Conservation (phyloP, 2,888 invertebrate genomes). For the Rutpela maculata region DNA sequence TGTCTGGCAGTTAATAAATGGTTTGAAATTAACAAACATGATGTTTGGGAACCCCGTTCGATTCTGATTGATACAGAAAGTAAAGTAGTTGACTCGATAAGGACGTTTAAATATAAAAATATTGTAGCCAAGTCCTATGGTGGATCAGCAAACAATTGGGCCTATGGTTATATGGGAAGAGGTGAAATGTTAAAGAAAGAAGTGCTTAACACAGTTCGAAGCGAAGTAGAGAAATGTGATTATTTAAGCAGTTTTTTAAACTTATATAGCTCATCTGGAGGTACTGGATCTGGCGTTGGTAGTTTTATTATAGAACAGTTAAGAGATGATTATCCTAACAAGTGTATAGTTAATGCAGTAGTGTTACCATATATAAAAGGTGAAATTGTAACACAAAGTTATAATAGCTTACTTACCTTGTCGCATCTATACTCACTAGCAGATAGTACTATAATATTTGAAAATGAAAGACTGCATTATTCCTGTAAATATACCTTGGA, state of each 20-base stretch:
- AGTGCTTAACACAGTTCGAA: conserved; percentile 71
- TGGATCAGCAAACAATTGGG: conserved; percentile 77
- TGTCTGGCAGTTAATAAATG: conserved; percentile 71
- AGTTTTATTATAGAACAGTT: conserved; percentile 72
- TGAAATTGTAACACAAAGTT: conserved; percentile 76
- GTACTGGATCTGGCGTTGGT: conserved; percentile 77
- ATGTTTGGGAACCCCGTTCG: conserved; percentile 71
- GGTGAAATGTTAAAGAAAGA: conserved; percentile 69
- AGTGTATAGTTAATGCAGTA: conserved; percentile 71
- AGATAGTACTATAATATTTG: conserved; percentile 73
- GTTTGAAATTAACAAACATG: conserved; percentile 71
- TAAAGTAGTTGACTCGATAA: conserved; percentile 69
- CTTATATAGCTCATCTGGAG: conserved; percentile 75
- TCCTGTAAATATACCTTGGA: conserved; percentile 68
- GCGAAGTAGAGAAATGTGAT: conserved; percentile 73
- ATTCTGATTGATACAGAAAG: conserved; percentile 75
- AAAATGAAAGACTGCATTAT: conserved; percentile 74
- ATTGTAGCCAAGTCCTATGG: conserved; percentile 71
- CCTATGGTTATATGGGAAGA: conserved; percentile 74
- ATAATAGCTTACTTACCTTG: conserved; percentile 75
- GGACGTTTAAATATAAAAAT: conserved; percentile 71
- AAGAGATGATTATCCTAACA: conserved; percentile 73
- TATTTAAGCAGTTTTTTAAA: conserved; percentile 72
- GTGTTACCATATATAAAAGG: conserved; percentile 75
- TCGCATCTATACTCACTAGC: conserved; percentile 72